phyloP scores from a whole-genome alignment of 2,113 vertebrate species.

The Nothobranchius kuhntae region DNA sequence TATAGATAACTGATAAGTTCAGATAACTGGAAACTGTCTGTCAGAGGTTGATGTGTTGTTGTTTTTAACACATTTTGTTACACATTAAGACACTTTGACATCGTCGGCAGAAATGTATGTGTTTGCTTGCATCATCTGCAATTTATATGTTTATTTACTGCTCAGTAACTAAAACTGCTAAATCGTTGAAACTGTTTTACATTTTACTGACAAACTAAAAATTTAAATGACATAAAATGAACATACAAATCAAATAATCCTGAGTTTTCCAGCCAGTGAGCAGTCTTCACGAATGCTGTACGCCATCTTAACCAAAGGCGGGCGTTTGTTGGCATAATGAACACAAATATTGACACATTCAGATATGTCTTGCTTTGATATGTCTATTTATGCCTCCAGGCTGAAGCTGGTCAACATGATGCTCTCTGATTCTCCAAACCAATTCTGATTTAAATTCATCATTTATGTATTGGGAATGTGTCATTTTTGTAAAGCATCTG shows the following conservation, averaged over 20 bases:
- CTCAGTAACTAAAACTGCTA: too few species aligned
- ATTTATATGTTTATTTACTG: too few species aligned
- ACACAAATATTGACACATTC: conserved; percentile 66
- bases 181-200: too few species aligned
- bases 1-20: background rate
- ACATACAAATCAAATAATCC: conserved; percentile 57
- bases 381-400: conserved; percentile 65
- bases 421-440: conserved; percentile 56
- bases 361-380: conserved; percentile 72
- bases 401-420: conserved; percentile 62
- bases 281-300: conserved; percentile 50
- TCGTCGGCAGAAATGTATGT: background rate
- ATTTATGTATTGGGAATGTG: conserved; percentile 68
- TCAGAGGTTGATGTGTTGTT: background rate
- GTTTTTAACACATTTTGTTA: background rate
- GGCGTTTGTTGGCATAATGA: conserved; percentile 37
- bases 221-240: conserved; percentile 65
- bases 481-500: conserved; percentile 70
- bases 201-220: conserved; percentile 35
- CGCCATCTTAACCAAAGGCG: conserved; percentile 30
- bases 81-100: background rate
- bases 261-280: conserved; percentile 37
- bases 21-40: background rate
- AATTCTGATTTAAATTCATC: conserved; percentile 67
- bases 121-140: too few species aligned